Evolutionary conservation across 2,888 invertebrate species (phyloP).

Genomic region (Heteromurus nitidus): DNA sequence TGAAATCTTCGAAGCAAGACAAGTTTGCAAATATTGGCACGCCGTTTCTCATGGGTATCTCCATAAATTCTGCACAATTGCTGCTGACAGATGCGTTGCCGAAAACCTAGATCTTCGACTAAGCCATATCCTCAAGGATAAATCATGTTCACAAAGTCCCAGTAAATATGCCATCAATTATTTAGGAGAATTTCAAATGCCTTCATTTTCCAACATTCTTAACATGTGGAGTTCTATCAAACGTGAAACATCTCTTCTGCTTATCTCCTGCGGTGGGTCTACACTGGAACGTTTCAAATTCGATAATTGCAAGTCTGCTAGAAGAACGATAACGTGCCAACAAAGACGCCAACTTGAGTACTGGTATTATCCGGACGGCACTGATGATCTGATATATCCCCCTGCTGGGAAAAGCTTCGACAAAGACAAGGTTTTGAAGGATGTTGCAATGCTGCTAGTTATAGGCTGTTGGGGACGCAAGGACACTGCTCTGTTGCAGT

Average conservation of each 20-base stretch:
- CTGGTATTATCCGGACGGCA: slow-evolving; percentile 64
- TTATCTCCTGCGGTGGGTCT: slow-evolving; percentile 30
- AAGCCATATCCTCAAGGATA: background rate
- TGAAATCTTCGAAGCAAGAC: slow-evolving; percentile 38
- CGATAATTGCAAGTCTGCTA: slow-evolving; percentile 8
- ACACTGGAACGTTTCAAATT: slow-evolving; percentile 43
- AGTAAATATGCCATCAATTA: slow-evolving; percentile 6
- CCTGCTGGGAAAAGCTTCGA: background rate
- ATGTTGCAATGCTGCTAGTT: slow-evolving; percentile 25
- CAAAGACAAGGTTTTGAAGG: background rate
- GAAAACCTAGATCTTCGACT: slow-evolving; percentile 25
- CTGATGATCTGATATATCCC: slow-evolving; percentile 49
- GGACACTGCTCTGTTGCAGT: slow-evolving; percentile 55
- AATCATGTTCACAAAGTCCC: slow-evolving; percentile 27
- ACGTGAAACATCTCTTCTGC: slow-evolving; percentile 27
- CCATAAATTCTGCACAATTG: slow-evolving; percentile 30
- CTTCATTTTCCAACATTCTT: slow-evolving; percentile 21
- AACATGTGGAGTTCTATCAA: slow-evolving; percentile 16
- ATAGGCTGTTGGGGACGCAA: slow-evolving; percentile 62
- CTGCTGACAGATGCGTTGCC: background rate
- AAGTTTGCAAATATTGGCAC: slow-evolving; percentile 53
- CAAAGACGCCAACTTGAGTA: slow-evolving; percentile 53
- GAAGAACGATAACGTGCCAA: slow-evolving; percentile 31
- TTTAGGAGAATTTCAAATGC: slow-evolving; percentile 22
- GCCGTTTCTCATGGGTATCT: slow-evolving; percentile 1